These are phyloP conservation scores for Lepidurus arcticus DNA, from an alignment of 1,140 invertebrate species.

Conservation along the genomic window DNA sequence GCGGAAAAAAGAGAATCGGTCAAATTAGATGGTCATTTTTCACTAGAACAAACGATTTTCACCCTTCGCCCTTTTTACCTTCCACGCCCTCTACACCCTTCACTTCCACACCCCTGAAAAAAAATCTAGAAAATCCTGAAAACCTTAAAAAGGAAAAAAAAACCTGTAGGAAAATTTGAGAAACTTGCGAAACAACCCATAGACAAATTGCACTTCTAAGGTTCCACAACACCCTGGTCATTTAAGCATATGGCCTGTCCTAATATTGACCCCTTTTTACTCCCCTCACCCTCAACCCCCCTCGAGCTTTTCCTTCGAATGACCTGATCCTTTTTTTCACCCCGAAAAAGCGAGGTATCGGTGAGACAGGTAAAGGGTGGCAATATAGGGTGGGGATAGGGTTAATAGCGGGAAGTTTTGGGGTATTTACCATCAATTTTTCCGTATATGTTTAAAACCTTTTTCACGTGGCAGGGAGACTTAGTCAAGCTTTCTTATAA, in stretches of 20 bases:
- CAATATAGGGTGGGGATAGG: neutral
- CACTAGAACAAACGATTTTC: too few species aligned
- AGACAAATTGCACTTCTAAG: neutral
- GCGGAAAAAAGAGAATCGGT: too few species aligned
- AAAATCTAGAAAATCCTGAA: too few species aligned
- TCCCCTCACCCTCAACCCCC: neutral
- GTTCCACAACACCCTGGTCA: neutral
- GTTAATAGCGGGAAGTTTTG: too few species aligned
- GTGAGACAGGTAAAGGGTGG: neutral
- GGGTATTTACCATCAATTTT: too few species aligned
- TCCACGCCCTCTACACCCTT: too few species aligned
- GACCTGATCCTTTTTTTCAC: neutral
- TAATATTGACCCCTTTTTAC: neutral
- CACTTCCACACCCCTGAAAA: too few species aligned
- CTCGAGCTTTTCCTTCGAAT: neutral
- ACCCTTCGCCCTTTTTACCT: too few species aligned
- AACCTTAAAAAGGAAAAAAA: too few species aligned
- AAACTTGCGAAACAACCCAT: neutral
- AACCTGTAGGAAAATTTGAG: neutral
- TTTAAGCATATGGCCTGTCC: constrained; percentile 10
- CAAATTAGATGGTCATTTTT: too few species aligned
- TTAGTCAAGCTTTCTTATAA: neutral
- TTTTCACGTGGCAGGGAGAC: neutral
- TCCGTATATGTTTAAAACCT: neutral
- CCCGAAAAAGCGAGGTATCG: neutral